Evolutionary conservation across 64 coral and sea anemone genomes (phyloP), one percentile per base, ranked within the genome.

Genomic region (Exaiptasia diaphana): DNA sequence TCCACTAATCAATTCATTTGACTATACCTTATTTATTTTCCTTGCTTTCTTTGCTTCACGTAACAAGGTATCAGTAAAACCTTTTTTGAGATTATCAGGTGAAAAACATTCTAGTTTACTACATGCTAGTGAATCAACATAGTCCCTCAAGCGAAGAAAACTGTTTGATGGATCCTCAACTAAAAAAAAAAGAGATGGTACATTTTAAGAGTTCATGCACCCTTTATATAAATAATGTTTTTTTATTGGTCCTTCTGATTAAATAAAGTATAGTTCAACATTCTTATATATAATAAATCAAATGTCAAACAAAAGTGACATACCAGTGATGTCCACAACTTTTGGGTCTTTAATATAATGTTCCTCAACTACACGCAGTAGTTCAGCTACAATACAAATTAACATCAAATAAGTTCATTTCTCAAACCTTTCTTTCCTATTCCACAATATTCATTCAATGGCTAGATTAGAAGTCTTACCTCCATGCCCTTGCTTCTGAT

Each of bases 251-350:
- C 36, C 21, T 37, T n/a, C n/a, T n/a, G n/a, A n/a, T n/a, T n/a
- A n/a, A n/a, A n/a, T n/a, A n/a, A n/a, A n/a, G n/a, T n/a, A n/a
- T n/a, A n/a, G n/a, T n/a, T n/a, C n/a, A n/a, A n/a, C n/a, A n/a
- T n/a, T n/a, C n/a, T n/a, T n/a, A n/a, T n/a, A n/a, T n/a, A n/a
- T n/a, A n/a, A 71, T 12, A 18, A 71, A 71, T 71, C 38, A 38
- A n/a, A n/a, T n/a, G n/a, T n/a, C n/a, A n/a, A n/a, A 3, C 57
- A 41, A 20, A 15, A 58, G 34, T 18, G 15, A 60, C 52, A 49
- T 41, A 97, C 93, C 93, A 82, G 93, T 97, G 6, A 97, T 97
- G 53, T 97, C 93, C 27, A 97, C 79, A 26, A 97, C 88, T 52
- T 77, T 55, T 21, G 77, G 71, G 73, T 97, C 79, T 53, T 90